Percentiles rank a stretch among this genome's conserved stretches.
These are phyloP conservation scores for Gymnarchus niloticus DNA, from an alignment of 2,113 vertebrate species.

Conservation along the genomic window DNA sequence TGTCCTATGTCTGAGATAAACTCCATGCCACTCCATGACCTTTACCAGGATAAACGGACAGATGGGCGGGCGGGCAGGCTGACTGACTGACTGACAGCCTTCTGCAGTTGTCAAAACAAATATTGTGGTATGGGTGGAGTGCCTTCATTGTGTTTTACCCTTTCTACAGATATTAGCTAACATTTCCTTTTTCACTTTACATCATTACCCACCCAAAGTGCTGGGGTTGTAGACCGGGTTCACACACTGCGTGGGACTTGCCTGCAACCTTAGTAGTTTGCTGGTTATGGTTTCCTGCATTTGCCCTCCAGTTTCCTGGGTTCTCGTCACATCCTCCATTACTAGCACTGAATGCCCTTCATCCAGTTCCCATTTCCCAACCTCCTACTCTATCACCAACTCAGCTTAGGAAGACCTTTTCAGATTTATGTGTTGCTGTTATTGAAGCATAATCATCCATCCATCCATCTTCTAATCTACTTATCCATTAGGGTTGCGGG, in stretches of 20 bases:
- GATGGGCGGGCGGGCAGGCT: too few relatives aligned
- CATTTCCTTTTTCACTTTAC: too few relatives aligned
- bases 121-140: too few relatives aligned
- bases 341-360: background rate
- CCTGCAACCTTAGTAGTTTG: background rate
- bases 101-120: too few relatives aligned
- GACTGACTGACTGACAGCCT: too few relatives aligned
- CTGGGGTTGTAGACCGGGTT: too few relatives aligned
- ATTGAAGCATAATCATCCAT: background rate
- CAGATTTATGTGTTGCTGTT: background rate
- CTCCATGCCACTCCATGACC: conserved; percentile 14
- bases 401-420: background rate
- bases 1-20: background rate
- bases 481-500: too few relatives aligned
- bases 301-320: background rate
- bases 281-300: background rate
- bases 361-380: background rate
- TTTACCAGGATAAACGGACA: background rate
- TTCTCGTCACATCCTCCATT: background rate
- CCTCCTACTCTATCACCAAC: background rate
- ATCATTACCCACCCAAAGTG: too few relatives aligned
- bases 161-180: too few relatives aligned
- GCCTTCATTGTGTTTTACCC: too few relatives aligned
- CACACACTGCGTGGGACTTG: too few relatives aligned
- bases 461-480: too few relatives aligned